Base-by-base conservation (phyloP, 2,888 invertebrate species). In the Notodromas monacha region DNA sequence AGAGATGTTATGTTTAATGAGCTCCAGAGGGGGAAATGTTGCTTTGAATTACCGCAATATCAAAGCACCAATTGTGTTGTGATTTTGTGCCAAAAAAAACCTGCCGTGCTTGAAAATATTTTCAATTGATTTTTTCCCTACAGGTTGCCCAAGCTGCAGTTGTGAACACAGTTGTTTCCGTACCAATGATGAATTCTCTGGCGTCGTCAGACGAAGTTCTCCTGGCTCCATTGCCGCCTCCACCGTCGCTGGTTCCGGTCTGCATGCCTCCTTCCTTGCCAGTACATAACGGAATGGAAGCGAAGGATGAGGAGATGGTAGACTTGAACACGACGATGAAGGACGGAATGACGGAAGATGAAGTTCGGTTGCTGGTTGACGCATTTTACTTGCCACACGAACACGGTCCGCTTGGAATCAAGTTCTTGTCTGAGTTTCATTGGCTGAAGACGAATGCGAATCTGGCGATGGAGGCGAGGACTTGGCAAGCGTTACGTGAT, bases 331-430 rank as follows among this genome's bases (percentile, higher is more conserved):
- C 21, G 12, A 15, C 21, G 12, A 26, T 26, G 26, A 26, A 28
- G 12, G 34, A 36, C 16, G 64, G 64, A 64, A 58, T 60, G 28
- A 61, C 62, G 44, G 59, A 54, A 37, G 42, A 43, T 35, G 27
- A 13, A 14, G 21, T 16, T 26, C 36, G 38, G 6, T 58, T 89
- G 27, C 55, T 96, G 0, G 79, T 84, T 45, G 89, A 92, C 50
- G 54, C 92, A 31, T 92, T 89, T 55, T 92, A 89, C 52, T 54
- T 92, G 39, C 96, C 96, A 1, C 92, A 86, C 48, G 89, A 86
- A 46, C 81, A 92, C 47, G 92, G 92, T 1, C 61, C 66, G 14
- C 66, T 73, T 36, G 86, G 74, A 0, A 52, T 74, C 31, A 65
- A 76, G 35, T 47, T 92, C 33, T 52, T 96, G 14, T 72, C 73